Evolutionary conservation across 2,113 vertebrate species (phyloP).

Genomic region (Anthoscopus minutus): DNA sequence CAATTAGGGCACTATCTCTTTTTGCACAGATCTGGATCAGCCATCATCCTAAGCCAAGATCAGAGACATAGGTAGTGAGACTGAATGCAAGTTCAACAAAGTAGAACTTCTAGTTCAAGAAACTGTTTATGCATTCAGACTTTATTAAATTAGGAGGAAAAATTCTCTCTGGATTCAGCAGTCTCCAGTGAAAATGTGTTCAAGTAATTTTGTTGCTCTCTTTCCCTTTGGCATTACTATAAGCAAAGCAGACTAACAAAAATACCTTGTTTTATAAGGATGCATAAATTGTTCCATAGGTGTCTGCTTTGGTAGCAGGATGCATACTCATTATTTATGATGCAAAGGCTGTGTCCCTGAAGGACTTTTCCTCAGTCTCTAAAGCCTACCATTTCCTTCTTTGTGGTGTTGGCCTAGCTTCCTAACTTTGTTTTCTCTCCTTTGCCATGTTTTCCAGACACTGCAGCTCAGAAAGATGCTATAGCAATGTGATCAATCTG

Average conservation of each 20-base stretch:
- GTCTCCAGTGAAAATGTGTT: constrained; percentile 31
- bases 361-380: not conserved
- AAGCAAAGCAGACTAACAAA: not conserved
- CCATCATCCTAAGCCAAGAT: constrained; percentile 54
- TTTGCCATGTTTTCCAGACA: not conserved
- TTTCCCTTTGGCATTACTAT: not conserved
- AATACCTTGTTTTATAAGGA: not conserved
- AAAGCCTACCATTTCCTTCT: not conserved
- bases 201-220: constrained; percentile 1
- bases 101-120: constrained; percentile 32
- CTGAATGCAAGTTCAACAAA: constrained; percentile 47
- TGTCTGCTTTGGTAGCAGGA: not conserved
- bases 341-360: not conserved
- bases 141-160: constrained; percentile 53
- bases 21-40: constrained; percentile 56
- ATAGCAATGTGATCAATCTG: not conserved
- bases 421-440: not conserved
- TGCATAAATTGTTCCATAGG: not conserved
- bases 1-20: constrained; percentile 49
- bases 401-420: not conserved
- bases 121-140: constrained; percentile 27
- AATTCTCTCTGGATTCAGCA: not conserved
- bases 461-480: not conserved
- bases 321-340: not conserved
- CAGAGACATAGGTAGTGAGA: constrained; percentile 42